Base-by-base conservation (phyloP, 2,797 vertebrate species). In the Schizothorax lantsangensis region DNA sequence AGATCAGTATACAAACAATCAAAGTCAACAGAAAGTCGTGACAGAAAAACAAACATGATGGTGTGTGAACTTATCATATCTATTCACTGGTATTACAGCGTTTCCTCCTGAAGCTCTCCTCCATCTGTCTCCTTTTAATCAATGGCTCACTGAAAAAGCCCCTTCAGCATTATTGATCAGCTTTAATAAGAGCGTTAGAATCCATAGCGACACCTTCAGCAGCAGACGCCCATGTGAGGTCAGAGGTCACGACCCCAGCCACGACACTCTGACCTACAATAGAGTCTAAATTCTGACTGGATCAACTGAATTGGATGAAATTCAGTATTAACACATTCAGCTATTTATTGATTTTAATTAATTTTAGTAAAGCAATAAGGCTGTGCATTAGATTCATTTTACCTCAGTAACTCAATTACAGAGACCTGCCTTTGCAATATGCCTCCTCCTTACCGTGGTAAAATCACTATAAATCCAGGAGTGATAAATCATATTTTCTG, bases 121-220 rank as follows among this genome's bases (percentile, higher is more conserved):
- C 64, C 69, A 15, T 68, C 69, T 45, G 40, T 73, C 49, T 88
- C 54, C 14, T 7, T 84, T 73, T 38, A 52, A 79, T 87, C 74
- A 66, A 80, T 83, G 59, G 5, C 36, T 11, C 73, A 26, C 57
- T 62, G 52, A 80, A 73, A 73, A 87, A 87, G 45, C 81, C 72
- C 81, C 81, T 87, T 87, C 78, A 84, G 68, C 45, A 84, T 81
- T 87, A 80, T 80, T 81, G 77, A 80, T 74, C 33, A 19, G 33
- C 26, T 40, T 84, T 40, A 68, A 74, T 74, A 57, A 72, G 47
- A 83, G 52, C 7, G 21, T 66, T 64, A 75, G 49, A 75, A 30
- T 47, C 15, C 30, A 75, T 17, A 36, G 62, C 15, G 14, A 23
- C 59, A 62, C 49, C 74, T 79, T 75, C 83, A 71, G 64, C 62